Base-by-base conservation (phyloP, 2,888 invertebrate genomes). In the Hanleya hanleyi region DNA sequence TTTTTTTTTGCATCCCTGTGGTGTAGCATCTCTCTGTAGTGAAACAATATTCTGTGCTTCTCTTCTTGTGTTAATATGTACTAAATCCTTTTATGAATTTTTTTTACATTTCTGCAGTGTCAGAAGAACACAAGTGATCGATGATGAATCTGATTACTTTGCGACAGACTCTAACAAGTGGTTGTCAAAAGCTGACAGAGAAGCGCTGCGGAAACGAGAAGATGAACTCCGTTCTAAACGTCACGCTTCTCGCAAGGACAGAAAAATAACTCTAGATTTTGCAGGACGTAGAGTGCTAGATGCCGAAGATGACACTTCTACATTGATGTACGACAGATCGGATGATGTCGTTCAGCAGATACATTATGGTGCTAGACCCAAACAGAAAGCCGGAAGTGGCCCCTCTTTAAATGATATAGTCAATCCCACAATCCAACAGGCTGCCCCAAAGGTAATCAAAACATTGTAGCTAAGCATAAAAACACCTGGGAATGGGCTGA, bases 121-220 rank as follows among this genome's bases (percentile, higher is more conserved):
- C 81, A 92, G 93, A 49, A 93, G 95, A 71, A 92, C 92, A 0
- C 93, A 93, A 86, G 95, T 97, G 6, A 96, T 95, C 61, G 98
- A 99, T 89, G 98, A 98, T 88, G 97, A 98, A 89, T 94, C 95
- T 78, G 98, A 98, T 90, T 98, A 98, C 90, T 99, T 96, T 84
- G 81, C 88, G 3, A 86, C 87, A n/a, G 93, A 94, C 41, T 94
- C 93, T 85, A 95, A 95, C 80, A 94, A 94, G 33, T 98, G 97
- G 97, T 91, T 97, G 29, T 94, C 94, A 49, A 92, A 94, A 7
- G 92, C 91, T 9, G 95, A 97, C 88, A 92, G 94, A 69, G 93
- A 94, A 47, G 93, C 93, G 73, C 90, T 95, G 69, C 92, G 93
- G 64, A 92, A 93, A 73, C 93, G 94, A 71, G 94, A 95, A 86